Percentiles rank a stretch among this genome's conserved stretches.
Evolutionary conservation across 2,888 invertebrate species (phyloP).

Genomic region (Synanthedon myopaeformis): DNA sequence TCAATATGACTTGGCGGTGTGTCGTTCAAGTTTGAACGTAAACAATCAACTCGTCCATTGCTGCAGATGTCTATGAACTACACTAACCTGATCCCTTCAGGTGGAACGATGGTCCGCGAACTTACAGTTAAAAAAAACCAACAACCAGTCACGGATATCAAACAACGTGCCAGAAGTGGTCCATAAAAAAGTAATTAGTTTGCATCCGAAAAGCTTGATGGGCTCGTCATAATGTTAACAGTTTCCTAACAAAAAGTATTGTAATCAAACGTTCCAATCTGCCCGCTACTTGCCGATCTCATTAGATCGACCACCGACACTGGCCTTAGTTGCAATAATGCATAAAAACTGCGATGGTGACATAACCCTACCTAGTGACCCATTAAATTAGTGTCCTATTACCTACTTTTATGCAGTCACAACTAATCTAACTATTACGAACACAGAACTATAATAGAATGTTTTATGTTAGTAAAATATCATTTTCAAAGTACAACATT

Average conservation of each 20-base stretch:
- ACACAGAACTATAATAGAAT: too few relatives aligned
- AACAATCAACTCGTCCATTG: not conserved
- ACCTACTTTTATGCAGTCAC: not conserved
- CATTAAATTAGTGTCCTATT: slow-evolving; percentile 34
- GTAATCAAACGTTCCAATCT: slow-evolving; percentile 31
- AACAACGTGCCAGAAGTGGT: not conserved
- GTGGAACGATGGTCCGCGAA: not conserved
- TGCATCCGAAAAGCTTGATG: slow-evolving; percentile 21
- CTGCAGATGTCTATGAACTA: not conserved
- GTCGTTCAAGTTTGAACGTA: not conserved
- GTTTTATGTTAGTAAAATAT: too few relatives aligned
- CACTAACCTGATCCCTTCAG: not conserved
- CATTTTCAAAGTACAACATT: too few relatives aligned
- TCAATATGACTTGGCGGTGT: not conserved
- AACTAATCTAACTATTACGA: too few relatives aligned
- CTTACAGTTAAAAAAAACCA: not conserved
- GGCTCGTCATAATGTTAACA: slow-evolving; percentile 8
- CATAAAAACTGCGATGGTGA: slow-evolving; percentile 8
- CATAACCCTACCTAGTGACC: slow-evolving; percentile 37
- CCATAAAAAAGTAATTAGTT: slow-evolving; percentile 34
- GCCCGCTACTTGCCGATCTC: not conserved
- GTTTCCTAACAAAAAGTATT: slow-evolving; percentile 42
- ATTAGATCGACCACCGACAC: not conserved
- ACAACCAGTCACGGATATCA: slow-evolving; percentile 3
- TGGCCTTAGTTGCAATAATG: not conserved